These are phyloP conservation scores for Seira sanloemensis DNA, from an alignment of 2,888 invertebrate species.

Conservation along the genomic window DNA sequence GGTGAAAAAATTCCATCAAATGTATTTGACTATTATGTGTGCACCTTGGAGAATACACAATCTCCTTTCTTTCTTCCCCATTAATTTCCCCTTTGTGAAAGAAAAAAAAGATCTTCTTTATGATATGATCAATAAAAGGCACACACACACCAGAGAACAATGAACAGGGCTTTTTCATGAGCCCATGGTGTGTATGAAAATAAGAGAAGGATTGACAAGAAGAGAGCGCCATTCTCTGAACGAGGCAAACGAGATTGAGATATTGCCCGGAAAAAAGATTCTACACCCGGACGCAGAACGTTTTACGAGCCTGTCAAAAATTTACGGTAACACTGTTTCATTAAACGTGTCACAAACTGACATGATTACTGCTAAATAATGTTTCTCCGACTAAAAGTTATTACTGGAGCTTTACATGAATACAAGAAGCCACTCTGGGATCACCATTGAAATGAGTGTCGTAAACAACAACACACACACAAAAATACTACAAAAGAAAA, in stretches of 20 bases:
- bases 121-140: conserved; percentile 39
- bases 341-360: conserved; percentile 17
- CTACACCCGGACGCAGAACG: not conserved
- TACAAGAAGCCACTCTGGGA: not conserved
- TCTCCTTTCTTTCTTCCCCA: not conserved
- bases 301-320: conserved; percentile 15
- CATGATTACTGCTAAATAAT: not conserved
- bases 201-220: not conserved
- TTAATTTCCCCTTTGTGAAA: not conserved
- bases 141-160: conserved; percentile 10
- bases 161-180: not conserved
- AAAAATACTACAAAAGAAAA: too few species aligned
- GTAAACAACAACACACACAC: too few species aligned
- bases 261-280: not conserved
- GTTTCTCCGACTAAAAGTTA: too few species aligned
- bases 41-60: not conserved
- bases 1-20: not conserved
- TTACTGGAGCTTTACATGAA: not conserved
- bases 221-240: not conserved
- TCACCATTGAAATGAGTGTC: not conserved
- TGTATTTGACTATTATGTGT: conserved; percentile 2
- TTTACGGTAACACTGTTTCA: not conserved
- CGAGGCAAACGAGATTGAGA: not conserved
- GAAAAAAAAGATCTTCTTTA: conserved; percentile 4
- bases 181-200: not conserved